Conservation (phyloP, 2,888 invertebrate species). For the Tipula helvola region DNA sequence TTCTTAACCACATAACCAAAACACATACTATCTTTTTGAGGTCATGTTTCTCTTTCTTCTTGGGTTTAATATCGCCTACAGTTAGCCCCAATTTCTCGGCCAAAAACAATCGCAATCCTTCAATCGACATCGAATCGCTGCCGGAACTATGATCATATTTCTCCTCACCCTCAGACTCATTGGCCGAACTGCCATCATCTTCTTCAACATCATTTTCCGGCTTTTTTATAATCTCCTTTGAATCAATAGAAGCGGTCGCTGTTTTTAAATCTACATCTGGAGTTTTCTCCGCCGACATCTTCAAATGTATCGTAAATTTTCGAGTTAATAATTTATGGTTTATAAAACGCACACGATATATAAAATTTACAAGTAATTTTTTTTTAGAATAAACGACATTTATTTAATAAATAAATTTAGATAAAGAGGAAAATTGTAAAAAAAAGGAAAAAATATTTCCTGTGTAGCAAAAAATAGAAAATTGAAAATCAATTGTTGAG, state of each 20-base stretch:
- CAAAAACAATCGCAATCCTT: background rate
- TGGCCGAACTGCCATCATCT: background rate
- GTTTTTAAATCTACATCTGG: background rate
- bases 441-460: background rate
- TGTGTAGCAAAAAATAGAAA: background rate
- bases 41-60: background rate
- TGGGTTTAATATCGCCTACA: background rate
- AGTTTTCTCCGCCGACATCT: background rate
- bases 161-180: background rate
- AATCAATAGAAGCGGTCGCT: background rate
- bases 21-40: background rate
- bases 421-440: background rate
- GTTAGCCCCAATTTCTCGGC: background rate
- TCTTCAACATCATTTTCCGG: background rate
- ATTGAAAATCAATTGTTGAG: background rate
- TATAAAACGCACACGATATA: background rate
- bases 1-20: background rate
- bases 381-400: background rate
- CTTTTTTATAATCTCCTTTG: background rate
- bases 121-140: background rate
- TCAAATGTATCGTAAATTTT: background rate
- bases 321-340: background rate
- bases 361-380: background rate
- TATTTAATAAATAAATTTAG: background rate
- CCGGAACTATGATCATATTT: background rate